phyloP scores from a whole-genome alignment of 2,797 vertebrate species.

The Remorina albescens region DNA sequence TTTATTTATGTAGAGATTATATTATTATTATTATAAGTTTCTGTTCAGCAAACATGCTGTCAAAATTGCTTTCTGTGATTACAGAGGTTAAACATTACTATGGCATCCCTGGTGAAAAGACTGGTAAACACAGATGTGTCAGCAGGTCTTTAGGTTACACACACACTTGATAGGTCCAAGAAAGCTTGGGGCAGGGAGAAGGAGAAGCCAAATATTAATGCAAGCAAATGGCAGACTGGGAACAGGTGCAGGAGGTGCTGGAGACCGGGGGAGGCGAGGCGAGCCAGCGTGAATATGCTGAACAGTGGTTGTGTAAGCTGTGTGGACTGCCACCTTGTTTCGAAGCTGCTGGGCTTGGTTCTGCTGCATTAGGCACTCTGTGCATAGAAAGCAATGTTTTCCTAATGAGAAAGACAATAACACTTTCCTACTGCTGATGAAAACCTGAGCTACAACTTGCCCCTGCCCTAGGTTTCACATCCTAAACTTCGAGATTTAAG shows the following conservation, averaged over 20 bases:
- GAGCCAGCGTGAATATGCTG: slow-evolving; percentile 12
- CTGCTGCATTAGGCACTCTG: not conserved
- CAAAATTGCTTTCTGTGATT: not conserved
- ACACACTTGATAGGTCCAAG: slow-evolving; percentile 45
- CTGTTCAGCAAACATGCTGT: not conserved
- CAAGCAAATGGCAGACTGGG: slow-evolving; percentile 20
- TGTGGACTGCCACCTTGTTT: slow-evolving; percentile 10
- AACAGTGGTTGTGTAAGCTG: slow-evolving; percentile 19
- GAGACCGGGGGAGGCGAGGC: not conserved
- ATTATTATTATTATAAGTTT: not conserved
- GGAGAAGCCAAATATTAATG: slow-evolving; percentile 44
- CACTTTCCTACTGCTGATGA: not conserved
- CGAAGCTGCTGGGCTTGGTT: slow-evolving; percentile 13
- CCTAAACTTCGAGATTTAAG: not conserved
- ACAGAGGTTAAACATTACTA: not conserved
- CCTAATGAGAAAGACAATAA: not conserved
- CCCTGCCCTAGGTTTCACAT: not conserved
- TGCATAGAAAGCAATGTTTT: slow-evolving; percentile 1
- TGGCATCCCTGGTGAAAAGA: not conserved
- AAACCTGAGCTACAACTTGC: not conserved
- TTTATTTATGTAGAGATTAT: not conserved
- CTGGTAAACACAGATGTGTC: slow-evolving; percentile 17
- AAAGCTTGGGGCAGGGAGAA: slow-evolving; percentile 28
- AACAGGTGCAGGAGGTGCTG: slow-evolving; percentile 10
- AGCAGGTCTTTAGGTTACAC: slow-evolving; percentile 16